phyloP scores from a whole-genome alignment of 1,140 invertebrate genomes.

The Brachionus rotundiformis region DNA sequence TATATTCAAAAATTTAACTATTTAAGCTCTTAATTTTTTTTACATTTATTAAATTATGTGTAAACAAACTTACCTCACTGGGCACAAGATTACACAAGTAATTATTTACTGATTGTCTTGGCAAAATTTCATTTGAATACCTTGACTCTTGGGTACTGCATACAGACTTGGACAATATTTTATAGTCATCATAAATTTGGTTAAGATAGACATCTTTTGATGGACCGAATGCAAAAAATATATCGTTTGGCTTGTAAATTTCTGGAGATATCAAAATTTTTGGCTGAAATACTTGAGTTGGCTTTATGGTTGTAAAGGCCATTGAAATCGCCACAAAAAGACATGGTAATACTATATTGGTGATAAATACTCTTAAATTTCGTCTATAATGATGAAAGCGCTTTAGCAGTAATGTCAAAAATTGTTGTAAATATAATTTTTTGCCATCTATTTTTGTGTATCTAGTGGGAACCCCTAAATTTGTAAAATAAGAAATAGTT shows the following conservation, averaged over 20 bases:
- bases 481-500: constrained; percentile 30
- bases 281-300: constrained; percentile 54
- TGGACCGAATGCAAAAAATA: constrained; percentile 52
- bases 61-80: constrained; percentile 54
- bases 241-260: constrained; percentile 59
- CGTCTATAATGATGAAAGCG: constrained; percentile 60
- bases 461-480: neutral
- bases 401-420: constrained; percentile 58
- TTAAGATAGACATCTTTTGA: constrained; percentile 2
- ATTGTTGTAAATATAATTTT: constrained; percentile 54
- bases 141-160: constrained; percentile 17
- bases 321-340: constrained; percentile 56
- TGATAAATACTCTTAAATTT: constrained; percentile 58
- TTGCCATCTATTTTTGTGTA: constrained; percentile 33
- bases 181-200: constrained; percentile 53
- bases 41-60: constrained; percentile 20
- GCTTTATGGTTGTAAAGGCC: constrained; percentile 56
- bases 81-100: constrained; percentile 46
- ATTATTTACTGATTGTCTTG: constrained; percentile 44
- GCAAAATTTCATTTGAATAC: constrained; percentile 27
- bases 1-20: too few species aligned
- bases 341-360: constrained; percentile 57
- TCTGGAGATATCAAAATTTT: constrained; percentile 57
- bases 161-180: neutral
- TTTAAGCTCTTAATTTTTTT: too few species aligned